Evolutionary conservation across 1,140 invertebrate genomes (phyloP), one percentile per base, ranked within the genome.

Genomic region (Megalopta genalis): DNA sequence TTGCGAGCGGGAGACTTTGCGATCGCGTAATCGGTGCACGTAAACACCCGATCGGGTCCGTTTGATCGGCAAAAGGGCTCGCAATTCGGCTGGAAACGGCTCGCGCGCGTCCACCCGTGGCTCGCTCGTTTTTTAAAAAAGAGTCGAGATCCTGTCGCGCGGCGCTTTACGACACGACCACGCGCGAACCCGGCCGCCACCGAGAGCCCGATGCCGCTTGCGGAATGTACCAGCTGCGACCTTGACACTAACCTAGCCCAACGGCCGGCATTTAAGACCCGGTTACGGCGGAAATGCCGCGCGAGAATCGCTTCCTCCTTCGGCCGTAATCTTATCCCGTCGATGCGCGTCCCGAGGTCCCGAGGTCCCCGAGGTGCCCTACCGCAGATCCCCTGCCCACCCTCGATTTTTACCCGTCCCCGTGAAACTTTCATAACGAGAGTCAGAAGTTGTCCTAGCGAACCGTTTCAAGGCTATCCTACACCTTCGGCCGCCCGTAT

Each of bases 161-260:
- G 18, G 5, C 16, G 5, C 7, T 75, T 65, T 74, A 74, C 63
- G 63, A 66, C 59, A n/a, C n/a, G n/a, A n/a, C n/a, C n/a, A n/a
- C n/a, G n/a, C n/a, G n/a, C n/a, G n/a, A n/a, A n/a, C n/a, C n/a
- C n/a, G n/a, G n/a, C n/a, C n/a, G n/a, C n/a, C n/a, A n/a, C n/a
- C n/a, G n/a, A n/a, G n/a, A n/a, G n/a, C n/a, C n/a, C n/a, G n/a
- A n/a, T 23, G 2, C 23, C 63, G 52, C 42, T 75, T 64, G 65
- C 59, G 57, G 12, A 68, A 74, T 65, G 37, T 57, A 52, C 27
- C 71, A 54, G 46, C 64, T 73, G 76, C 69, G 81, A 84, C 82
- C 82, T 86, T 87, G 86, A 83, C 87, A 87, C 46, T 84, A 81
- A 89, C 86, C 84, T 66, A 74, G 25, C 63, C 32, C 74, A 75